Conservation (phyloP, 2,888 invertebrate genomes). For the Nomada flava region DNA sequence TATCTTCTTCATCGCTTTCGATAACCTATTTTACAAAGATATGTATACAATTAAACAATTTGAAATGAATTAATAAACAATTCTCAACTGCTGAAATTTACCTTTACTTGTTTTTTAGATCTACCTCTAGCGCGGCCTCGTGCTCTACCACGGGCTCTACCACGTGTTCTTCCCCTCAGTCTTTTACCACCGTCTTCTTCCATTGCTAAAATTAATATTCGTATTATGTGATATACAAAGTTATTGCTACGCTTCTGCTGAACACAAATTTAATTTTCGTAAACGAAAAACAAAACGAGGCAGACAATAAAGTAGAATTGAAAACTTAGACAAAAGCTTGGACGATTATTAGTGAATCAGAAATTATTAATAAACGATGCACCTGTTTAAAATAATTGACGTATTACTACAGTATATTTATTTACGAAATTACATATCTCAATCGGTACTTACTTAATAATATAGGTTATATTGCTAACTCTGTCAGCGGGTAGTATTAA, state of each 20-base stretch:
- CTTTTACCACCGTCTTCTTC: constrained; percentile 85
- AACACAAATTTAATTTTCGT: background rate
- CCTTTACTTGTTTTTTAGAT: constrained; percentile 91
- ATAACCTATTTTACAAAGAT: constrained; percentile 77
- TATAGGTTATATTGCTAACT: constrained; percentile 50
- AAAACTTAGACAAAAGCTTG: background rate
- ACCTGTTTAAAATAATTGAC: background rate
- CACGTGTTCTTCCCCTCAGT: constrained; percentile 90
- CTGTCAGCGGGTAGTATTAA: background rate
- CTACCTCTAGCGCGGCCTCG: constrained; percentile 89
- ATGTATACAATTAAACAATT: constrained; percentile 1
- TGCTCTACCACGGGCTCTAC: constrained; percentile 92
- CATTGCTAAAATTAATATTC: constrained; percentile 78
- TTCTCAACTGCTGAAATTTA: constrained; percentile 14
- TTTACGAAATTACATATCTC: background rate
- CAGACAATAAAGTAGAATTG: background rate
- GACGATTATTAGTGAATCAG: background rate
- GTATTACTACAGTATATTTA: background rate
- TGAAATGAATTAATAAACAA: background rate
- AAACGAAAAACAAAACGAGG: background rate
- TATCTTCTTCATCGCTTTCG: constrained; percentile 85
- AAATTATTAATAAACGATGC: background rate
- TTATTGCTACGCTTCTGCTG: background rate
- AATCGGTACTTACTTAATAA: constrained; percentile 18
- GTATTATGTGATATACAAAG: constrained; percentile 20